These are phyloP conservation scores for Dasyornis broadbenti DNA, from an alignment of 2,113 vertebrate species.

Conservation along the genomic window DNA sequence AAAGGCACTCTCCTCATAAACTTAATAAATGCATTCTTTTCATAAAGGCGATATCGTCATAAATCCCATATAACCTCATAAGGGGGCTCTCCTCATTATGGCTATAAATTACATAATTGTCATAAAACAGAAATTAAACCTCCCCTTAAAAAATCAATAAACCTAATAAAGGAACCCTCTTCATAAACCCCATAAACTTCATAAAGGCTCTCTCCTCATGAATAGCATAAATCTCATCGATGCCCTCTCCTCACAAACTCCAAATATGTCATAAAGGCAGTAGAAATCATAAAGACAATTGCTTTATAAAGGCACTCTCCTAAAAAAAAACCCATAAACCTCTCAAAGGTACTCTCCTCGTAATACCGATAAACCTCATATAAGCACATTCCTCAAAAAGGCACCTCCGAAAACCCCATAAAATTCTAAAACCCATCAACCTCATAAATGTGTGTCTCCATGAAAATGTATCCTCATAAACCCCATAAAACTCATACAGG, in stretches of 20 bases:
- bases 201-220: neutral
- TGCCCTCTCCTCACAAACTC: neutral
- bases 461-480: neutral
- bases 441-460: no score
- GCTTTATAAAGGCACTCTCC: no score
- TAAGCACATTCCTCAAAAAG: neutral
- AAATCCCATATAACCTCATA: neutral
- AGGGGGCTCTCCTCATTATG: neutral
- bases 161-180: no score
- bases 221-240: neutral
- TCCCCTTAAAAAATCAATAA: neutral
- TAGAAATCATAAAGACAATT: no score
- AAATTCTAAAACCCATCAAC: neutral
- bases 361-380: no score
- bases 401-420: neutral
- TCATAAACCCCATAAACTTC: neutral
- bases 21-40: no score
- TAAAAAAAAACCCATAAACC: neutral
- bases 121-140: no score
- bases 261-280: no score
- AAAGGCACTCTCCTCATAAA: no score
- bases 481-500: neutral
- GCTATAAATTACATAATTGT: no score
- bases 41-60: neutral
- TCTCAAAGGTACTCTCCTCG: neutral